Evolutionary conservation across 2,888 invertebrate species (phyloP).

Genomic region (Hybos culiciformis): DNA sequence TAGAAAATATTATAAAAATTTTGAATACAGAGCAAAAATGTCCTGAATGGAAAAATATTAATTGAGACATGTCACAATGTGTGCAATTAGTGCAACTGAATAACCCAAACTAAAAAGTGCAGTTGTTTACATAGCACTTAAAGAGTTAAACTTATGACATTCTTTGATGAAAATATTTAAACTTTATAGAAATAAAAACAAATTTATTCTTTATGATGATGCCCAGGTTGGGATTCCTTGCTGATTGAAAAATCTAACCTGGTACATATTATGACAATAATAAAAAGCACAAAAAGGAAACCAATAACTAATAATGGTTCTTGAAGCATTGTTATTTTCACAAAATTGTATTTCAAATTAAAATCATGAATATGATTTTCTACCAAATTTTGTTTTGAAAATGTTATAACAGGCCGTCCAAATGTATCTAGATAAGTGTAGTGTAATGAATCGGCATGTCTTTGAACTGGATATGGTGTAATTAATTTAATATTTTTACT

Average conservation of each 20-base stretch:
- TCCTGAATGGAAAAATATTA: no score
- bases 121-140: no score
- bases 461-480: conserved; percentile 67
- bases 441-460: conserved; percentile 60
- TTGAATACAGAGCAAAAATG: no score
- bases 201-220: no score
- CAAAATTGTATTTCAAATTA: conserved; percentile 78
- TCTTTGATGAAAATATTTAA: no score
- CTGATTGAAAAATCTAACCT: conserved; percentile 91
- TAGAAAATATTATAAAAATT: no score
- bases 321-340: conserved; percentile 71
- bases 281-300: conserved; percentile 80
- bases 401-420: conserved; percentile 78
- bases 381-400: conserved; percentile 73
- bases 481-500: conserved; percentile 65
- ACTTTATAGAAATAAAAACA: no score
- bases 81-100: no score
- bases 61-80: no score
- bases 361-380: conserved; percentile 96
- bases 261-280: conserved; percentile 85
- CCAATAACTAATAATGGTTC: conserved; percentile 83
- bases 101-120: no score
- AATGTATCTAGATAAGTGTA: conserved; percentile 91
- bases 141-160: no score
- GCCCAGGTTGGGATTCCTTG: conserved; percentile 45